Percentiles rank a stretch among this genome's conserved stretches.
Conservation (phyloP, 2,113 vertebrate genomes). For the Erythrocercus mccallii region DNA sequence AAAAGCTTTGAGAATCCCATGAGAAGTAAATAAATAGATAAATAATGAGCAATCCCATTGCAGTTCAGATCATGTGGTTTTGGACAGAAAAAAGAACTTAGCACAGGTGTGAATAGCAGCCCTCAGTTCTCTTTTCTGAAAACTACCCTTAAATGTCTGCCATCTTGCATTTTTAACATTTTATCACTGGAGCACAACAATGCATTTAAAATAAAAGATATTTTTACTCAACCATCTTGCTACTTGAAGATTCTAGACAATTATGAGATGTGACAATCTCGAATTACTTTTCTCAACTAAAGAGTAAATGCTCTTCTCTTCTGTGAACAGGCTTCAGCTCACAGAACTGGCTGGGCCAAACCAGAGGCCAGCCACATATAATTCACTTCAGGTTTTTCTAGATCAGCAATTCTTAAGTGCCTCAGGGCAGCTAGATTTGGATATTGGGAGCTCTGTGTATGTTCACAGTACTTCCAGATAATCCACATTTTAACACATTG, state of each 20-base stretch:
- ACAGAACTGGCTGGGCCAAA: not conserved
- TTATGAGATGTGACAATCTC: slow-evolving; percentile 30
- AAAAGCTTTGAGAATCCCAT: not conserved
- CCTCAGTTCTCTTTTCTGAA: not conserved
- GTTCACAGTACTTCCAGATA: not conserved
- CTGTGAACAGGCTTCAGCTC: not conserved
- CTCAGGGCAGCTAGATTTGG: not conserved
- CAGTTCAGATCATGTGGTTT: not conserved
- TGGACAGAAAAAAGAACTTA: not conserved
- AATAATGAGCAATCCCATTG: not conserved
- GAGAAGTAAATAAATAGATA: not conserved
- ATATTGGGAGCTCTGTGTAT: not conserved
- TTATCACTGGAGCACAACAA: slow-evolving; percentile 30
- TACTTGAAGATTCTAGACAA: not conserved
- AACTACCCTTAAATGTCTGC: not conserved
- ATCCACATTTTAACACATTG: not conserved
- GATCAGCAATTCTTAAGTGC: not conserved
- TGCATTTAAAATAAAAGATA: slow-evolving; percentile 54
- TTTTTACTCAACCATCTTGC: not conserved
- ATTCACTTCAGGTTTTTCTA: not conserved
- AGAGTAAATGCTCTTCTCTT: not conserved
- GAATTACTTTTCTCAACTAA: slow-evolving; percentile 28
- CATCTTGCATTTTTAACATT: slow-evolving; percentile 29
- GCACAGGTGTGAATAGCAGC: not conserved
- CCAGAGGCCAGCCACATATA: not conserved